Base-by-base conservation (phyloP, 2,113 vertebrate genomes). In the Pimephales promelas region DNA sequence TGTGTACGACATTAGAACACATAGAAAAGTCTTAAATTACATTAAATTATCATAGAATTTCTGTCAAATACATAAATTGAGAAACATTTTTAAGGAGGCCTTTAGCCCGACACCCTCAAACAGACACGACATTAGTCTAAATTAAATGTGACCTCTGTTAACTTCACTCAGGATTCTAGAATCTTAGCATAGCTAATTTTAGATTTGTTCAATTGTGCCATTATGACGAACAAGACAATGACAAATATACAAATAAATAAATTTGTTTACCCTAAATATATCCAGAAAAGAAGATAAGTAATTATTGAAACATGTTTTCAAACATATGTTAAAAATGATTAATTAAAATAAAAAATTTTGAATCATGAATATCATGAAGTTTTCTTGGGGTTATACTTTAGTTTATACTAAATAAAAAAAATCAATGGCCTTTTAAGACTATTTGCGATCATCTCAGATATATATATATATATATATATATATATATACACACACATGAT, bases 311-410 rank as follows among this genome's bases (percentile, higher is more conserved):
- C 31, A 54, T 28, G 47, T 10, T 34, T 56, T 40, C 11, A 57
- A 77, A 57, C 34, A 59, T 9, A 34, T 36, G n/a, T n/a, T 14
- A 43, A 43, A n/a, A 40, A 40, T 22, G 0, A 47, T 73, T 8
- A 14, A 24, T 73, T 26, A 22, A 22, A 24, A 56, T 22, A 56
- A 3, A 13, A n/a, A 34, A 57, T 22, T 56, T 57, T 57, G 10
- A 77, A 77, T 77, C 74, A 77, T 77, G 74, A 77, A 77, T 77
- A 77, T 77, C 74, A 77, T 77, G 74, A 57, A 20, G 22, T 54
- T 49, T 54, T 22, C 16, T 54, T 10, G 26, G 47, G 45, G 20
- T 56, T 40, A 59, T 77, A 40, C 16, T 70, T 70, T 6, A 47
- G 3, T 52, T 75, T n/a, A 2, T 5, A 28, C n/a, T 28, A 28